phyloP scores from a whole-genome alignment of 2,888 invertebrate species.

The Caenorhabditis doughertyi region DNA sequence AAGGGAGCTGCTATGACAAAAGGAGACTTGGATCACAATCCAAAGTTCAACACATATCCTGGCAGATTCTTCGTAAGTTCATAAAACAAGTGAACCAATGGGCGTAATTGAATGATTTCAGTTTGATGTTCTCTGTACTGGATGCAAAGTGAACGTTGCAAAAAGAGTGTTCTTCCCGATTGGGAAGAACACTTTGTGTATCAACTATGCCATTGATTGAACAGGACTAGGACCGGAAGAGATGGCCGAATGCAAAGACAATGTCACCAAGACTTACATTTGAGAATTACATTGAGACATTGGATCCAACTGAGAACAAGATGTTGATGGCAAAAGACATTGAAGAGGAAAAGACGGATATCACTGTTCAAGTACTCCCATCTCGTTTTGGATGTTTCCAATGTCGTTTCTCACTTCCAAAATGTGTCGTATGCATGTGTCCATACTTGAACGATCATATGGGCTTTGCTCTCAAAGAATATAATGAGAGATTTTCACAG shows the following conservation, averaged over 20 bases:
- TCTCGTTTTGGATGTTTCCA: slow-evolving; percentile 46
- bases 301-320: slow-evolving; percentile 50
- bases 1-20: slow-evolving; percentile 44
- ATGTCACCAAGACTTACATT: slow-evolving; percentile 34
- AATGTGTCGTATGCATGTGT: slow-evolving; percentile 52
- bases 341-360: slow-evolving; percentile 52
- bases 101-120: background rate
- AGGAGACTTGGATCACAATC: slow-evolving; percentile 42
- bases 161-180: slow-evolving; percentile 4
- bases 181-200: slow-evolving; percentile 43
- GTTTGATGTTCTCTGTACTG: slow-evolving; percentile 46
- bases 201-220: slow-evolving; percentile 52
- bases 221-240: slow-evolving; percentile 42
- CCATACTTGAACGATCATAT: slow-evolving; percentile 39
- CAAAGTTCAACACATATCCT: slow-evolving; percentile 21
- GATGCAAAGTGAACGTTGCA: slow-evolving; percentile 51
- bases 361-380: slow-evolving; percentile 47
- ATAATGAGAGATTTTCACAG: slow-evolving; percentile 30
- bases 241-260: slow-evolving; percentile 46
- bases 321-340: slow-evolving; percentile 53
- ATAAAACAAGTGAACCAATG: background rate
- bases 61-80: slow-evolving; percentile 24
- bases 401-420: slow-evolving; percentile 48
- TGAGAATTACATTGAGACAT: slow-evolving; percentile 48
- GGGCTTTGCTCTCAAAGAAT: slow-evolving; percentile 37